phyloP scores from a whole-genome alignment of 2,797 vertebrate genomes.

The Gymnopithys bicolor region DNA sequence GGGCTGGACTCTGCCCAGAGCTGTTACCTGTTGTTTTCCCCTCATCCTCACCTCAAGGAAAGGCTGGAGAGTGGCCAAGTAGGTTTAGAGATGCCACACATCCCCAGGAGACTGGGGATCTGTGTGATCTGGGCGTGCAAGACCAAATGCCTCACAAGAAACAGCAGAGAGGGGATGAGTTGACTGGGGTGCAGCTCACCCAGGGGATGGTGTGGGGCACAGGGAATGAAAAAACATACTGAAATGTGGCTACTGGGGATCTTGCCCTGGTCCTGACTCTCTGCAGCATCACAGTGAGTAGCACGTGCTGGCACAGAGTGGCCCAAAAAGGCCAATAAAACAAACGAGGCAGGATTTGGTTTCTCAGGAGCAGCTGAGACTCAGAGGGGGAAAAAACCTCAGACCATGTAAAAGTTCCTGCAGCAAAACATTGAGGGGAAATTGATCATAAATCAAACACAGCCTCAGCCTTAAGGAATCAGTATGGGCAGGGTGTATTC shows the following conservation, averaged over 20 bases:
- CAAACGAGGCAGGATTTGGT: background rate
- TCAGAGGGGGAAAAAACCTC: too few species aligned
- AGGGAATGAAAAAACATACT: background rate
- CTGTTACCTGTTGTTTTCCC: background rate
- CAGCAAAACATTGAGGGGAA: background rate
- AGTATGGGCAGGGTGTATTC: background rate
- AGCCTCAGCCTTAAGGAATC: background rate
- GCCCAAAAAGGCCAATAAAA: background rate
- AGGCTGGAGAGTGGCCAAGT: background rate
- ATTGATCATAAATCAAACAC: rapidly evolving
- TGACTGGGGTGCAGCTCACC: background rate
- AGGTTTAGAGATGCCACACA: background rate
- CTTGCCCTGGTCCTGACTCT: background rate
- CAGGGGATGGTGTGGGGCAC: background rate
- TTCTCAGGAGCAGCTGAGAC: background rate
- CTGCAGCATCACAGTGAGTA: background rate
- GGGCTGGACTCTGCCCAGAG: background rate
- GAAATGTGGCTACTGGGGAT: background rate
- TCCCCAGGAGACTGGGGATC: background rate
- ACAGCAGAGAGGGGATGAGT: background rate
- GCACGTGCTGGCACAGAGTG: background rate
- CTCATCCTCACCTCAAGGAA: background rate
- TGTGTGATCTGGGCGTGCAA: background rate
- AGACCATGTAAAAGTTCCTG: background rate
- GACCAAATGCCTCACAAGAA: background rate